Evolutionary conservation across 2,113 vertebrate species (phyloP).

Genomic region (Carlito syrichta): DNA sequence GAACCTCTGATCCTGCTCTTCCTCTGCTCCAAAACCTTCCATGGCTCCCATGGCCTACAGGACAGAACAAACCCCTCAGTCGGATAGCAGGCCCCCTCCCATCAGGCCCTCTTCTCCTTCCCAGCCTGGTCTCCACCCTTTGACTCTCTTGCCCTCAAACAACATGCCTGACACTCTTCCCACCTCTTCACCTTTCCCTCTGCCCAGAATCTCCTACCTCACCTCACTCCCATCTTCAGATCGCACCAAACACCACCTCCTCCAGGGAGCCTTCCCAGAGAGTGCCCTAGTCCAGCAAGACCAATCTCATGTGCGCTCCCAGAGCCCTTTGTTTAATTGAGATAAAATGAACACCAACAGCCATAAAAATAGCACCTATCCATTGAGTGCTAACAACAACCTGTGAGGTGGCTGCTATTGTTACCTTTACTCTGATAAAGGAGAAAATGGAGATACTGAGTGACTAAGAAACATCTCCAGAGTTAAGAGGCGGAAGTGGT

Average conservation of each 20-base stretch:
- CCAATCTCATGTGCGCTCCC: background rate
- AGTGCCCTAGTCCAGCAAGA: background rate
- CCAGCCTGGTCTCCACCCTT: background rate
- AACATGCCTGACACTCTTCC: background rate
- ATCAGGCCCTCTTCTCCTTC: background rate
- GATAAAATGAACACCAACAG: background rate
- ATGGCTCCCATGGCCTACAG: background rate
- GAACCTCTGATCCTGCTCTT: background rate
- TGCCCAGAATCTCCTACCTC: background rate
- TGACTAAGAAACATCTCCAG: background rate
- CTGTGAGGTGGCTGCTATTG: accelerated
- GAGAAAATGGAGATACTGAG: background rate
- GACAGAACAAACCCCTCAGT: background rate
- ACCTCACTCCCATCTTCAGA: background rate
- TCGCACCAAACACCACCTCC: background rate
- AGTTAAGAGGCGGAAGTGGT: background rate
- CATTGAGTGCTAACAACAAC: background rate
- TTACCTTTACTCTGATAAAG: background rate
- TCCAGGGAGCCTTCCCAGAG: background rate
- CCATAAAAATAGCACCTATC: background rate
- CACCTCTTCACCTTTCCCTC: background rate
- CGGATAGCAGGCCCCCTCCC: background rate
- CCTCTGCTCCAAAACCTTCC: background rate
- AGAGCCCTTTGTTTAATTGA: background rate
- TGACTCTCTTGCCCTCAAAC: background rate